Conservation (phyloP, 2,797 vertebrate genomes). For the Knipowitschia caucasica region DNA sequence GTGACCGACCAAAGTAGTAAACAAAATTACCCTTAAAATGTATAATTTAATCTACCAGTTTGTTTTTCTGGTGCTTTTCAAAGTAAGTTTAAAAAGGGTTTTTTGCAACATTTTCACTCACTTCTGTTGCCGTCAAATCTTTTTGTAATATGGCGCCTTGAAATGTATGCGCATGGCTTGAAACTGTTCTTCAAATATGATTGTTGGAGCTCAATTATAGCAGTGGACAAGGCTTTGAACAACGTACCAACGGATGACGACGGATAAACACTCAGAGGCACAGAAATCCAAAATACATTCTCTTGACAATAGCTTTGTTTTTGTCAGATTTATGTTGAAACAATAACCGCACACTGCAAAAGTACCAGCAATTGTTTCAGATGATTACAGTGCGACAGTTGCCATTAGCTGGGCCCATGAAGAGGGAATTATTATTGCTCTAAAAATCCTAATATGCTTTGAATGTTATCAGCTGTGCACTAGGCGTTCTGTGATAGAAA, state of each 20-base stretch:
- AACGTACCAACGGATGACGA: constrained; percentile 5
- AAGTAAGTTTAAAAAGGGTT: not conserved
- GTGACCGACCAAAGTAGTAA: not conserved
- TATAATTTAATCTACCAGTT: not conserved
- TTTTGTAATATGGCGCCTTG: not conserved
- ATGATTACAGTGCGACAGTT: constrained; percentile 46
- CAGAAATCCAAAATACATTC: constrained; percentile 19
- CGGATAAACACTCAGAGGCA: constrained; percentile 11
- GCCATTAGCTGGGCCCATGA: constrained; percentile 35
- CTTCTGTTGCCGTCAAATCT: not conserved
- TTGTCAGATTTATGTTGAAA: constrained; percentile 35
- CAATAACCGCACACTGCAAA: constrained; percentile 30
- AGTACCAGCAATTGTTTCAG: constrained; percentile 40
- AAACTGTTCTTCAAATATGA: constrained; percentile 28
- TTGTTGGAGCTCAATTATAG: constrained; percentile 37
- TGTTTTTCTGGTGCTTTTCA: not conserved
- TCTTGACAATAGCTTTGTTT: constrained; percentile 28
- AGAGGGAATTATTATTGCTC: constrained; percentile 37
- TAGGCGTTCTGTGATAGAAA: constrained; percentile 31
- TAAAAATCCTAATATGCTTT: constrained; percentile 38
- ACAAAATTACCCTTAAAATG: not conserved
- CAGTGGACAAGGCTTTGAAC: constrained; percentile 36
- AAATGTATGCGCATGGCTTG: not conserved
- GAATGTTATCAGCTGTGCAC: constrained; percentile 43
- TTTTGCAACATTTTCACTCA: not conserved